Base-by-base conservation (phyloP, 1,140 invertebrate genomes). In the Limonius californicus region DNA sequence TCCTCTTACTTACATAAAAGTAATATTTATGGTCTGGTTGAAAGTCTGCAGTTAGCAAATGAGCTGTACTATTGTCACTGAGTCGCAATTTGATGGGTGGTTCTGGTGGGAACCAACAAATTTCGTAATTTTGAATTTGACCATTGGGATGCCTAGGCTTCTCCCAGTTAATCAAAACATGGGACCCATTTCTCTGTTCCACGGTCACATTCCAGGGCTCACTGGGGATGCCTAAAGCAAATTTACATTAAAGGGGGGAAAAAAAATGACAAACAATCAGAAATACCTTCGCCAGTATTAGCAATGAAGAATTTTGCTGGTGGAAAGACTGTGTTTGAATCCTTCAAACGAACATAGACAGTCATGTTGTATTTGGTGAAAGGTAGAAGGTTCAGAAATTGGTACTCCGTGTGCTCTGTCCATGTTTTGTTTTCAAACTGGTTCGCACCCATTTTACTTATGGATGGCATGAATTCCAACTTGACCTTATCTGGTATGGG, bases 321-420 rank as follows among this genome's bases (percentile, higher is more conserved):
- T 0, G 84, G 80, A 58, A 83, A 86, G n/a, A 74, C 72, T 15
- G 61, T 67, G 35, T 72, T 74, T 12, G 77, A 74, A 0, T 72
- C 76, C 64, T 82, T 82, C 4, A 84, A 68, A 53, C 82, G 77
- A 0, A 89, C 86, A 70, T 87, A 92, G 6, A 93, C 86, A 0
- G 89, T 91, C 45, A 92, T 77, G 67, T 91, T 90, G 70, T 93
- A 93, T 0, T 77, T 73, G 0, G 89, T 91, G 65, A 79, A 89
- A 0, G 91, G 85, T 61, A 83, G 77, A 1, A 93, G 76, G 58
- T 83, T 75, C 0, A 76, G 83, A 68, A 93, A 90, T 56, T 78
- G 80, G 70, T 81, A 84, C 15, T 78, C 74, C 1, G 71, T 78
- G 1, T 77, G 74, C 4, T 80, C 74, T 39, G 77, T 82, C 87